Evolutionary conservation across 2,113 vertebrate species (phyloP).

Genomic region (Burhinus oedicnemus): DNA sequence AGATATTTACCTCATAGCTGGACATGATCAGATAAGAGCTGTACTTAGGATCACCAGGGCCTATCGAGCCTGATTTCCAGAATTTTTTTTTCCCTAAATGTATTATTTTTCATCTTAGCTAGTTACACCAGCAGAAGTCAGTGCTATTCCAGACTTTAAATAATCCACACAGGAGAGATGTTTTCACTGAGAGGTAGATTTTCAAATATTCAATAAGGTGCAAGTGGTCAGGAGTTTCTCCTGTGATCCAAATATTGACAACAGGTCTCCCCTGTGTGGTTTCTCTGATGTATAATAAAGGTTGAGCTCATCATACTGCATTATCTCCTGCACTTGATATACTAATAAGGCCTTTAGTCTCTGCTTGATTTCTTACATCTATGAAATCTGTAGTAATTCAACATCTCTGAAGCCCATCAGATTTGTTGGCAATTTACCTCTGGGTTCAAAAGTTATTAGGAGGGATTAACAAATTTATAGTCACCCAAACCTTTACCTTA

Average conservation of each 20-base stretch:
- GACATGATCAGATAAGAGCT: neutral
- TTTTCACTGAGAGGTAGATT: neutral
- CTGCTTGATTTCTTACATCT: neutral
- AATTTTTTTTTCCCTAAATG: neutral
- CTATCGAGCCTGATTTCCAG: neutral
- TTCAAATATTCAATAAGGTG: neutral
- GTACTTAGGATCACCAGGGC: neutral
- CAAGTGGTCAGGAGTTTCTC: neutral
- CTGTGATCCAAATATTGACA: neutral
- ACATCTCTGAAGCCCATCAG: neutral
- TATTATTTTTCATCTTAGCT: neutral
- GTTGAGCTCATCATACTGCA: neutral
- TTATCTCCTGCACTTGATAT: neutral
- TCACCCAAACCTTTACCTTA: neutral
- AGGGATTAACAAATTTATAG: neutral
- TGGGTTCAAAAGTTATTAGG: neutral
- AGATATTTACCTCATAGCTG: neutral
- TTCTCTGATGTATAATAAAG: neutral
- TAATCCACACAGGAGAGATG: neutral
- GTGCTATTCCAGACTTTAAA: neutral
- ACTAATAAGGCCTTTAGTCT: neutral
- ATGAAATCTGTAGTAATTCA: neutral
- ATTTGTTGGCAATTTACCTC: neutral
- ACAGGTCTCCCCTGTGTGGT: neutral
- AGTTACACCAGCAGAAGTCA: neutral